These are phyloP conservation scores for Leptopilina boulardi DNA, from an alignment of 1,140 invertebrate species.

Conservation along the genomic window DNA sequence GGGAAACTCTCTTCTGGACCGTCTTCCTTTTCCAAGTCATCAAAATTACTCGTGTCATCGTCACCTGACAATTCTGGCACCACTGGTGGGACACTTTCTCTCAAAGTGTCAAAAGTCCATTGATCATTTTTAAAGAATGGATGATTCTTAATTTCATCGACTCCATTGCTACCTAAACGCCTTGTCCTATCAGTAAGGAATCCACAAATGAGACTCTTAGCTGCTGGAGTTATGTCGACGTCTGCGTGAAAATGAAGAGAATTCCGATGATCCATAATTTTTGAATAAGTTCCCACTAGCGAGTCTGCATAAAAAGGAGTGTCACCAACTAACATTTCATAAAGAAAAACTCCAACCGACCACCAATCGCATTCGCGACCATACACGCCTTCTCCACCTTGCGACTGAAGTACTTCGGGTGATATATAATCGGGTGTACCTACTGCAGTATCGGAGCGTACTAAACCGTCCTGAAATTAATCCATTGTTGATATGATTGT, in stretches of 20 bases:
- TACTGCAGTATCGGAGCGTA: constrained; percentile 97
- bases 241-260: constrained; percentile 96
- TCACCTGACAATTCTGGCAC: constrained; percentile 96
- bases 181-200: constrained; percentile 95
- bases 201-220: constrained; percentile 94
- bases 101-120: constrained; percentile 98
- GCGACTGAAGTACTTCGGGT: constrained; percentile 97
- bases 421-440: constrained; percentile 99
- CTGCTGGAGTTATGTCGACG: constrained; percentile 92
- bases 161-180: constrained; percentile 94
- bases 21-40: constrained; percentile 96
- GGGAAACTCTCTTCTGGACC: constrained; percentile 94
- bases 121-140: constrained; percentile 97
- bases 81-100: constrained; percentile 95
- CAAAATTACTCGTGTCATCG: constrained; percentile 99
- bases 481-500: background rate
- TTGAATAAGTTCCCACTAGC: constrained; percentile 97
- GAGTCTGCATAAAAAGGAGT: constrained; percentile 99
- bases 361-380: constrained; percentile 99
- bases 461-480: constrained; percentile 88
- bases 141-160: constrained; percentile 96
- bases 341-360: constrained; percentile 99
- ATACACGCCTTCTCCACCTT: constrained; percentile 96
- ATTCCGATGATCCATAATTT: constrained; percentile 99
- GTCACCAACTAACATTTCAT: constrained; percentile 99